phyloP scores from a whole-genome alignment of 2,888 invertebrate genomes.

The Notodonta ziczac region DNA sequence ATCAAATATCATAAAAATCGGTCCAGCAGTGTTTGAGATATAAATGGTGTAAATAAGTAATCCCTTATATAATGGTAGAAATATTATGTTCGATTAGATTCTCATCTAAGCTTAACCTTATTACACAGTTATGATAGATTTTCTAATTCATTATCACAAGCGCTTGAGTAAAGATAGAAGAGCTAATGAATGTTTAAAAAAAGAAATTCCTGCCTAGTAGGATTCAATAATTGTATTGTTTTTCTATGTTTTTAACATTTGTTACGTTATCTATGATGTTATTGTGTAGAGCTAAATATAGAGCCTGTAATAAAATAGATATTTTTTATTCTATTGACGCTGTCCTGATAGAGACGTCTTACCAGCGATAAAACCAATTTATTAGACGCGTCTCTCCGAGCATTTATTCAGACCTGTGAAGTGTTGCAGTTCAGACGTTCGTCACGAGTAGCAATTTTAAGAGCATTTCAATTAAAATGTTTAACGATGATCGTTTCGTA shows the following conservation, averaged over 20 bases:
- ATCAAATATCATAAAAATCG: no score
- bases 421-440: not conserved
- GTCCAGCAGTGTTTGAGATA: no score
- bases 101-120: no score
- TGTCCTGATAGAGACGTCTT: not conserved
- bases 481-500: conserved; percentile 47
- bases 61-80: no score
- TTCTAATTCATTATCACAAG: no score
- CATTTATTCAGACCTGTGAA: not conserved
- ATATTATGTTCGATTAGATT: no score
- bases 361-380: not conserved
- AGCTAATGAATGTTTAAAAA: no score
- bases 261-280: not conserved
- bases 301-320: not conserved
- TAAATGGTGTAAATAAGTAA: no score
- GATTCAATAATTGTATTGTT: not conserved
- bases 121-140: no score
- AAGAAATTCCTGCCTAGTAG: no score
- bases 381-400: not conserved
- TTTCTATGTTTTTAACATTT: not conserved
- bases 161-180: no score
- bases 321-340: not conserved
- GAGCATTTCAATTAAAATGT: conserved; percentile 40
- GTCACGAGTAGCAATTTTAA: not conserved
- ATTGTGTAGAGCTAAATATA: not conserved